These are phyloP conservation scores for Danio jaintianensis DNA, from an alignment of 2,797 vertebrate genomes.

Conservation along the genomic window DNA sequence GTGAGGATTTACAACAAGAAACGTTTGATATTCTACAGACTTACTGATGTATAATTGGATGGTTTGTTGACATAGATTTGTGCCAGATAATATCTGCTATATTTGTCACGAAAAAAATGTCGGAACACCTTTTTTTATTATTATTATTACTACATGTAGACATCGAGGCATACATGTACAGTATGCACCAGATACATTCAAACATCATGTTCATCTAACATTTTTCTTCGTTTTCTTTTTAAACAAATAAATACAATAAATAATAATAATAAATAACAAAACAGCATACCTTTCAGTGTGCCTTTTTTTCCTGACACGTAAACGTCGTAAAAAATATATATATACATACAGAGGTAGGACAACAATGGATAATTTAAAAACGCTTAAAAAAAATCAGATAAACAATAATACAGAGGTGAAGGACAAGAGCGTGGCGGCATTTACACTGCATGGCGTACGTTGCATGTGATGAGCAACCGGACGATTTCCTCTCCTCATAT, in stretches of 20 bases:
- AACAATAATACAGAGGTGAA: constrained; percentile 54
- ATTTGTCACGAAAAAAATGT: constrained; percentile 60
- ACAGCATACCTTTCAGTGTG: constrained; percentile 65
- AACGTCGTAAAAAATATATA: constrained; percentile 70
- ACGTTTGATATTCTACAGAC: constrained; percentile 42
- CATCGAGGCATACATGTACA: constrained; percentile 68
- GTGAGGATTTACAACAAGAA: constrained; percentile 43
- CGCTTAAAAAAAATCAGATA: constrained; percentile 44
- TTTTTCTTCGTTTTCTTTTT: constrained; percentile 62
- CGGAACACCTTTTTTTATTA: constrained; percentile 62
- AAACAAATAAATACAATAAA: constrained; percentile 39
- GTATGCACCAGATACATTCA: constrained; percentile 79
- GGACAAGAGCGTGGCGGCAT: constrained; percentile 59
- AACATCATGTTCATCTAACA: constrained; percentile 73
- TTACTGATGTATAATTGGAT: constrained; percentile 39
- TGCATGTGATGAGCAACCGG: constrained; percentile 40
- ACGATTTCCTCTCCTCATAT: constrained; percentile 69
- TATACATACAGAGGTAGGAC: constrained; percentile 65
- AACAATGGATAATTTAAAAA: constrained; percentile 33
- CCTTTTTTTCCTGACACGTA: constrained; percentile 51
- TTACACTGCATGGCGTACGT: constrained; percentile 48
- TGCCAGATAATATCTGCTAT: constrained; percentile 47
- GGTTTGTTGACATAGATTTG: constrained; percentile 48
- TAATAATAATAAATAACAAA: constrained; percentile 66
- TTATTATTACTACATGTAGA: constrained; percentile 60